phyloP scores from a whole-genome alignment of 2,888 invertebrate species.

The Eulithis prunata region DNA sequence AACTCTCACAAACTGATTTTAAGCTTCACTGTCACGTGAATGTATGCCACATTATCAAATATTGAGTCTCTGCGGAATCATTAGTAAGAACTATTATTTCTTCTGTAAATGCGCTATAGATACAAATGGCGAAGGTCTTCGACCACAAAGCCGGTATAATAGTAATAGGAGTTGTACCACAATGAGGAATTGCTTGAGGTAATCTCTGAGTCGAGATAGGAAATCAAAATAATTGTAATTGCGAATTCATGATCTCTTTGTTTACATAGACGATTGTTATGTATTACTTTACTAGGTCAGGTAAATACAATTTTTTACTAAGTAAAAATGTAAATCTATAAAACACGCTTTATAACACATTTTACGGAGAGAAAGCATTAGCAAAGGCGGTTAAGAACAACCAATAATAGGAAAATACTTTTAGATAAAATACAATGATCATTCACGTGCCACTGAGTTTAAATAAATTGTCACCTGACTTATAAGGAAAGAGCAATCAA shows the following conservation, averaged over 20 bases:
- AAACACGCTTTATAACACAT: not conserved
- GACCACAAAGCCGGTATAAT: constrained; percentile 36
- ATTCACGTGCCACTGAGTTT: no score
- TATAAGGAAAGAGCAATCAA: constrained; percentile 36
- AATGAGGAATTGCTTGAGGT: constrained; percentile 41
- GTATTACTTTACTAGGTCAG: constrained; percentile 1
- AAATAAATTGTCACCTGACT: constrained; percentile 9
- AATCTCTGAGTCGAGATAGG: constrained; percentile 36
- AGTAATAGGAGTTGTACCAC: constrained; percentile 42
- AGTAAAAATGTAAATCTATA: no score
- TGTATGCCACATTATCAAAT: not conserved
- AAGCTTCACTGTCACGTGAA: no score
- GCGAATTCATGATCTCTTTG: constrained; percentile 26
- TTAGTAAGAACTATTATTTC: constrained; percentile 7
- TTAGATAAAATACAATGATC: no score
- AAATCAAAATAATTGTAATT: constrained; percentile 36
- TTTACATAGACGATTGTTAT: constrained; percentile 1
- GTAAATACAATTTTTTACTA: no score
- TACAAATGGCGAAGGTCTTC: constrained; percentile 42
- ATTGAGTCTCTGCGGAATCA: not conserved
- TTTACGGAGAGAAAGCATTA: not conserved
- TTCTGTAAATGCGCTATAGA: constrained; percentile 33
- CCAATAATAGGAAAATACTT: not conserved
- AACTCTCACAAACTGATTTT: not conserved
- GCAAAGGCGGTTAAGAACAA: not conserved